A percentile compares a stretch with the other conserved stretches of the same genome.
These are phyloP conservation scores for Microplitis deprimator DNA, from an alignment of 2,888 invertebrate genomes.

Conservation along the genomic window DNA sequence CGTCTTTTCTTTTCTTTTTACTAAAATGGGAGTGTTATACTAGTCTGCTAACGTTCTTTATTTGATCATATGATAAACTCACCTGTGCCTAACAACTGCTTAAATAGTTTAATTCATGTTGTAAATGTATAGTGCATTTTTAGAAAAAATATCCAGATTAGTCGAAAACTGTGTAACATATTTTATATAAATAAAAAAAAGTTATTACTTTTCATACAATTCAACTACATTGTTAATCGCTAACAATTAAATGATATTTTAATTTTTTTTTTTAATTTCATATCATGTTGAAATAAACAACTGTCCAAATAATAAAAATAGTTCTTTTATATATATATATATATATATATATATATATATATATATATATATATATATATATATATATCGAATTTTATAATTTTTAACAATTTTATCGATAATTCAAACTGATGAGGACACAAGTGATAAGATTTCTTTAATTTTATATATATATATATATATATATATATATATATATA, in stretches of 20 bases:
- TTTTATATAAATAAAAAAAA: background rate
- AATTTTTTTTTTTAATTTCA: background rate
- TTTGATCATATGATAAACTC: conserved; percentile 64
- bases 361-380: background rate
- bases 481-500: too few relatives aligned
- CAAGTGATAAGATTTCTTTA: background rate
- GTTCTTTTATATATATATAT: background rate
- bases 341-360: background rate
- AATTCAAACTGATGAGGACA: background rate
- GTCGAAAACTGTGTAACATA: background rate
- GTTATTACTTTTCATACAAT: background rate
- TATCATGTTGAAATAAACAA: background rate
- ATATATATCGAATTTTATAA: background rate
- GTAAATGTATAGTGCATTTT: conserved; percentile 12
- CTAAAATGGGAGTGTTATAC: background rate
- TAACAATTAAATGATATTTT: background rate
- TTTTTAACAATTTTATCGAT: background rate
- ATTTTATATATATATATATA: too few relatives aligned
- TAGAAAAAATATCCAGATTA: conserved; percentile 22
- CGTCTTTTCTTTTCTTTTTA: conserved; percentile 9
- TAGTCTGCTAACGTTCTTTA: conserved; percentile 36
- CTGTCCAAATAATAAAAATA: background rate
- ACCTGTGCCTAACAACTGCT: conserved; percentile 61
- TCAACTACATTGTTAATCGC: background rate
- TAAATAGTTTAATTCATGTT: conserved; percentile 53